phyloP scores from a whole-genome alignment of 2,888 invertebrate genomes.

The Xestia rhomboidea region DNA sequence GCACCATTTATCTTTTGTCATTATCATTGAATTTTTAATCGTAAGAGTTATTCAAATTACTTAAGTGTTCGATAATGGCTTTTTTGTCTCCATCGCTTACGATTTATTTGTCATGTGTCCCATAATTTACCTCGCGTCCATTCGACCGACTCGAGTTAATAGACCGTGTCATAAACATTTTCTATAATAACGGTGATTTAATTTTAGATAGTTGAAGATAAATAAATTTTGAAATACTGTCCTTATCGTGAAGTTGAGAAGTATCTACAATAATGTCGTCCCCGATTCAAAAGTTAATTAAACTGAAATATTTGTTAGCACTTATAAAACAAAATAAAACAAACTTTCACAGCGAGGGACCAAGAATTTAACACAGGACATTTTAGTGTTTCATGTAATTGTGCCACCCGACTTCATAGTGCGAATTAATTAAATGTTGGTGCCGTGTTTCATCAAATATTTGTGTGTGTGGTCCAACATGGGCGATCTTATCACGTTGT shows the following conservation, averaged over 20 bases:
- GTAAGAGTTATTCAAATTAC: conserved; percentile 57
- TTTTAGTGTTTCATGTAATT: conserved; percentile 52
- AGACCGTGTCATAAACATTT: conserved; percentile 39
- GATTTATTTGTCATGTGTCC: conserved; percentile 20
- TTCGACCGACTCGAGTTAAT: conserved; percentile 44
- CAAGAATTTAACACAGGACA: conserved; percentile 51
- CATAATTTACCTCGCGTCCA: conserved; percentile 31
- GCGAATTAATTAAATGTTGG: conserved; percentile 60
- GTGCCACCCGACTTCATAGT: conserved; percentile 54
- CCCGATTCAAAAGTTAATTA: conserved; percentile 32
- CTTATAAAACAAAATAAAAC: conserved; percentile 39
- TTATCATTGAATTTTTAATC: conserved; percentile 55
- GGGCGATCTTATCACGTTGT: conserved; percentile 55
- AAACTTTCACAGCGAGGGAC: conserved; percentile 38
- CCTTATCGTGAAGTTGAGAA: conserved; percentile 13
- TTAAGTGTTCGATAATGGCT: conserved; percentile 36
- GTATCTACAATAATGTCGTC: conserved; percentile 10
- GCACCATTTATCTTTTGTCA: conserved; percentile 54
- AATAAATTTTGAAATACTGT: conserved; percentile 32
- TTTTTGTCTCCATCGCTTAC: conserved; percentile 35
- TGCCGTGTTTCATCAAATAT: conserved; percentile 59
- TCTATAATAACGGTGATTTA: conserved; percentile 49
- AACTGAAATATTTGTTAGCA: conserved; percentile 46
- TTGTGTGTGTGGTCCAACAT: conserved; percentile 59
- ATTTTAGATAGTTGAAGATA: conserved; percentile 48